Conservation (phyloP, 2,888 invertebrate genomes). For the Lithodes maja region DNA sequence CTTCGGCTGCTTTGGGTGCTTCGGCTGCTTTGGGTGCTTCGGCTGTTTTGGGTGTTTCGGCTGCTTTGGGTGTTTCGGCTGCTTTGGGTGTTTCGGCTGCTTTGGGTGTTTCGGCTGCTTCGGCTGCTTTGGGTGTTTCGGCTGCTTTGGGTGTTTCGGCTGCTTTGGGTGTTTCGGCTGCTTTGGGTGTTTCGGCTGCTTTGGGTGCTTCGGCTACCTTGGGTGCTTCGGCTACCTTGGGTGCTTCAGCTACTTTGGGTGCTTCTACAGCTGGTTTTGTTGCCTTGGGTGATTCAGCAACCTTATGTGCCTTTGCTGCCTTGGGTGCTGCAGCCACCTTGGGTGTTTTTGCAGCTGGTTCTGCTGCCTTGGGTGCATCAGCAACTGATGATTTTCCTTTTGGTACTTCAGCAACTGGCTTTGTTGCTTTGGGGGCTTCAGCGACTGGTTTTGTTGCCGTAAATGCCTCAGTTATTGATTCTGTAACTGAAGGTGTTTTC, state of each 20-base stretch:
- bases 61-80: background rate
- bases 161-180: conserved; percentile 10
- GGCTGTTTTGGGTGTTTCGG: background rate
- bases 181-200: conserved; percentile 18
- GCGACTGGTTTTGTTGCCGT: conserved; percentile 13
- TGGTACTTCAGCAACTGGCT: conserved; percentile 19
- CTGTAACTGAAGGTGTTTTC: background rate
- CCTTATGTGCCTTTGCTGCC: background rate
- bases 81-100: background rate
- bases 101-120: background rate
- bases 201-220: background rate
- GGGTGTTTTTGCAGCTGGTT: conserved; percentile 25
- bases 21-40: background rate
- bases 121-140: background rate
- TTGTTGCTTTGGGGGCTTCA: conserved; percentile 3
- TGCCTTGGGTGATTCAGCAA: background rate
- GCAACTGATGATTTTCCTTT: background rate
- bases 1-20: conserved; percentile 19
- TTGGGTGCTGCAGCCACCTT: background rate
- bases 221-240: conserved; percentile 11
- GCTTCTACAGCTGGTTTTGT: conserved; percentile 4
- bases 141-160: background rate
- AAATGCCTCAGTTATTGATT: conserved; percentile 21
- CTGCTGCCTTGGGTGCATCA: background rate
- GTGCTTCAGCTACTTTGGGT: background rate